These are phyloP conservation scores for Paradoxurus hermaphroditus DNA, from an alignment of 2,113 vertebrate species.

Conservation along the genomic window DNA sequence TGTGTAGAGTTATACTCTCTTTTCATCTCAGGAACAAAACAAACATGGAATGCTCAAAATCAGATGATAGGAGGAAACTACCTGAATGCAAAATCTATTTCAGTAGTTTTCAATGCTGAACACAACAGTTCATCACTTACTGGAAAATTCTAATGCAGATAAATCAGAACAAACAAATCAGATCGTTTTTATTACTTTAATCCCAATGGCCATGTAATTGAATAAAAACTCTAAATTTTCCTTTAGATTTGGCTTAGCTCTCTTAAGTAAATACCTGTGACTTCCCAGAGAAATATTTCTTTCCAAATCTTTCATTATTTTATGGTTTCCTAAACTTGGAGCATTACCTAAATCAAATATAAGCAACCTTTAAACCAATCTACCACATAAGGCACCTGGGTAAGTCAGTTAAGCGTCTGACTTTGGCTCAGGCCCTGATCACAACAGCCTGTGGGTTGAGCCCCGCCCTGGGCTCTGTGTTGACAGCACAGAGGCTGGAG, in stretches of 20 bases:
- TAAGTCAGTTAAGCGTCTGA: too few relatives aligned
- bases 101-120: not conserved
- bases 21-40: not conserved
- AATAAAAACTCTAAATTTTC: not conserved
- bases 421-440: too few relatives aligned
- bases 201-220: not conserved
- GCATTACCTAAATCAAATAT: not conserved
- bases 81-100: not conserved
- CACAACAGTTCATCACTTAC: not conserved
- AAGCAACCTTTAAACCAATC: not conserved
- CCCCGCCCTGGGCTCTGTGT: too few relatives aligned
- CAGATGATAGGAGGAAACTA: not conserved
- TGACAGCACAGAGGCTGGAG: too few relatives aligned
- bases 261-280: not conserved
- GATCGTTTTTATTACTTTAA: constrained; percentile 7
- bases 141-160: not conserved
- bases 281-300: not conserved
- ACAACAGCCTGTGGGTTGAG: too few relatives aligned
- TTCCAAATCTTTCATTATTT: not conserved
- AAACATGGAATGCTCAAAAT: not conserved
- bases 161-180: not conserved
- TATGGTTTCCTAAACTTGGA: not conserved
- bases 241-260: not conserved
- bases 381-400: not conserved
- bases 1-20: not conserved